phyloP scores from a whole-genome alignment of 1,140 invertebrate genomes.

The Hylaeus volcanicus region DNA sequence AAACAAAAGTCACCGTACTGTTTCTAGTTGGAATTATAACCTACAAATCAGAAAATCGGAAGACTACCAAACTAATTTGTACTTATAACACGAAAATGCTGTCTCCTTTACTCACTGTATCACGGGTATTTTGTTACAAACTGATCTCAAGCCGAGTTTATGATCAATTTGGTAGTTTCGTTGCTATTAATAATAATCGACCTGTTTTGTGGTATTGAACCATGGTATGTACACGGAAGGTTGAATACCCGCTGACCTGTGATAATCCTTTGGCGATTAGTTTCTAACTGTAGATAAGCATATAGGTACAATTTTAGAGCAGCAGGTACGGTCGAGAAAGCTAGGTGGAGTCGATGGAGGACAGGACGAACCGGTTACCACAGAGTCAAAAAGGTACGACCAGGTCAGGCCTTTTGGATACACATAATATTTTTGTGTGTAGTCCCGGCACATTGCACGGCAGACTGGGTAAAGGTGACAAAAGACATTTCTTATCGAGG shows the following conservation, averaged over 20 bases:
- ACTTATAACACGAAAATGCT: neutral
- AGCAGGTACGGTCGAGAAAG: constrained; percentile 51
- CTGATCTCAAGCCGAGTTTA: constrained; percentile 3
- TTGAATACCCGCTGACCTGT: constrained; percentile 74
- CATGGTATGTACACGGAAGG: constrained; percentile 67
- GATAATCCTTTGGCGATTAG: constrained; percentile 76
- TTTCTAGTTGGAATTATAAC: too few species aligned
- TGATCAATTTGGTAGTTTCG: constrained; percentile 38
- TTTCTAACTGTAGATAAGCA: constrained; percentile 68
- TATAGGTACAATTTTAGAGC: constrained; percentile 63
- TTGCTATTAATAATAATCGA: constrained; percentile 65
- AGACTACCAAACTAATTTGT: neutral
- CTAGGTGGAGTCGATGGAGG: constrained; percentile 40
- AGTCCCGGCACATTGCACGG: constrained; percentile 28
- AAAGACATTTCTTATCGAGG: constrained; percentile 15
- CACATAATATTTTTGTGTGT: constrained; percentile 49
- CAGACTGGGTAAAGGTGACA: constrained; percentile 16
- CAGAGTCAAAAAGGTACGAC: constrained; percentile 60
- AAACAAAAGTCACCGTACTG: neutral
- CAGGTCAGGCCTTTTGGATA: constrained; percentile 57
- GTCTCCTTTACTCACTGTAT: neutral
- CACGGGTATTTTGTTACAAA: neutral
- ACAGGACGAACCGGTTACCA: constrained; percentile 62
- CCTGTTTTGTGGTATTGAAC: constrained; percentile 60
- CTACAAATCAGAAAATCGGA: neutral